phyloP scores from a whole-genome alignment of 2,888 invertebrate genomes.

The Lycocerus yunnanus region DNA sequence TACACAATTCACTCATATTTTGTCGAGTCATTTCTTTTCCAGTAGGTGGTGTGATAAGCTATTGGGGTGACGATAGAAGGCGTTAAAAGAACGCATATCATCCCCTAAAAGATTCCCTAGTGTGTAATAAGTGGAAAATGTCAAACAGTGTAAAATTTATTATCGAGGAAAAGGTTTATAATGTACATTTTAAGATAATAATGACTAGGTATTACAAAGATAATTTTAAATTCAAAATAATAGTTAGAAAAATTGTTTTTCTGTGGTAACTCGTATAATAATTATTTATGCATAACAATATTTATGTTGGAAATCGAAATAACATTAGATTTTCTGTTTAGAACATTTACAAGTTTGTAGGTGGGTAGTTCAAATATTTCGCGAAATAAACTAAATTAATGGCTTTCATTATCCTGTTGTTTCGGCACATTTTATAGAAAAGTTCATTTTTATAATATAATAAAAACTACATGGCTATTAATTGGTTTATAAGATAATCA shows the following conservation, averaged over 20 bases:
- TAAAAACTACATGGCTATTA: too few relatives aligned
- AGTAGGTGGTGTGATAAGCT: conserved; percentile 48
- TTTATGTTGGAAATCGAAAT: too few relatives aligned
- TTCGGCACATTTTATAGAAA: too few relatives aligned
- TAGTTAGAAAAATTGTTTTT: not conserved
- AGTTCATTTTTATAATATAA: too few relatives aligned
- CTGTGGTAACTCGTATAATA: too few relatives aligned
- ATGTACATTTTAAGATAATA: not conserved
- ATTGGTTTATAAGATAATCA: not conserved
- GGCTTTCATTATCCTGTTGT: not conserved
- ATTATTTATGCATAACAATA: too few relatives aligned
- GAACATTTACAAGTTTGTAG: too few relatives aligned
- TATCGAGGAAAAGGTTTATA: not conserved
- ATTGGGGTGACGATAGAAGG: conserved; percentile 48
- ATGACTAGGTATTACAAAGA: not conserved
- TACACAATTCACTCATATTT: conserved; percentile 32
- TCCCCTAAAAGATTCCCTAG: conserved; percentile 44
- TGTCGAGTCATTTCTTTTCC: conserved; percentile 41
- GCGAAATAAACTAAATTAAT: too few relatives aligned
- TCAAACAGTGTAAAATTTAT: conserved; percentile 21
- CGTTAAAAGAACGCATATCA: conserved; percentile 46
- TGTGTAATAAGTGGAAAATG: conserved; percentile 30
- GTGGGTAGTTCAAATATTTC: too few relatives aligned
- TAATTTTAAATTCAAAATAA: not conserved
- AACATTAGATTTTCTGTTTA: too few relatives aligned